Percentiles rank a stretch among this genome's conserved stretches.
Conservation (phyloP, 1,140 invertebrate species). For the Muscidifurax raptorellus region DNA sequence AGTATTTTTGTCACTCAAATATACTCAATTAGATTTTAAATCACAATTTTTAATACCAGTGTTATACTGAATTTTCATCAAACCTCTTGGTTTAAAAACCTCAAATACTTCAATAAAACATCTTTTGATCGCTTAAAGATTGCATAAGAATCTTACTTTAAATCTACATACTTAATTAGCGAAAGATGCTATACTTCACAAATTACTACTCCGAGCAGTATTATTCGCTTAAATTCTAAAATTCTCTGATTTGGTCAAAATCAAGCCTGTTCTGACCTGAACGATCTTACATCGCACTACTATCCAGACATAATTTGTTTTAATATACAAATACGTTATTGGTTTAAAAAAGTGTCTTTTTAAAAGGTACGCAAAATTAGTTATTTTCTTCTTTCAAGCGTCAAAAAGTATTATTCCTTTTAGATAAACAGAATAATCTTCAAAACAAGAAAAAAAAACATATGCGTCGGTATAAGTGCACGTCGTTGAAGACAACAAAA, state of each 20-base stretch:
- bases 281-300: neutral
- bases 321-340: constrained; percentile 29
- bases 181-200: neutral
- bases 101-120: constrained; percentile 3
- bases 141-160: neutral
- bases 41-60: constrained; percentile 13
- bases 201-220: neutral
- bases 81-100: constrained; percentile 20
- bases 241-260: neutral
- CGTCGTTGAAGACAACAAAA: neutral
- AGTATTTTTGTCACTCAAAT: neutral
- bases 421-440: neutral
- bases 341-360: constrained; percentile 11
- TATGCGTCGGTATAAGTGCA: neutral
- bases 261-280: neutral
- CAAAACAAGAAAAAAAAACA: neutral
- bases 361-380: neutral
- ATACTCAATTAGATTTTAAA: neutral
- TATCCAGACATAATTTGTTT: neutral
- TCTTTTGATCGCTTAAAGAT: constrained; percentile 11
- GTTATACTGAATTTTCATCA: constrained; percentile 14
- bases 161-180: constrained; percentile 15
- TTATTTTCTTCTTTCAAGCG: constrained; percentile 17
- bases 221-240: neutral
- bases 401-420: constrained; percentile 6